These are phyloP conservation scores for Ciconia stormi DNA, from an alignment of 2,113 vertebrate species.

Conservation along the genomic window DNA sequence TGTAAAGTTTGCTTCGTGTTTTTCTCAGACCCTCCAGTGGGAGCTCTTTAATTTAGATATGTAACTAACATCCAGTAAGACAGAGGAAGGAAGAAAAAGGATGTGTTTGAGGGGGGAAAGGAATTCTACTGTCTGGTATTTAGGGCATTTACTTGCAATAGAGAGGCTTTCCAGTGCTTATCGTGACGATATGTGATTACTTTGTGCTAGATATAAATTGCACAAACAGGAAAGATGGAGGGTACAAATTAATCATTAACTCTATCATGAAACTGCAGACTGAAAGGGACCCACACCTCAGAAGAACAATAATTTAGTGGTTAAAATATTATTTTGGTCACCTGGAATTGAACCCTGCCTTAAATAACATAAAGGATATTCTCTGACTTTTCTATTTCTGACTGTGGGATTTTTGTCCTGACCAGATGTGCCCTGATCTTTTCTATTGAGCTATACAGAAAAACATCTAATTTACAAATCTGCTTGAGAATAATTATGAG, in stretches of 20 bases:
- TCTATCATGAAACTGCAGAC: not conserved
- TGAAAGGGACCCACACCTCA: not conserved
- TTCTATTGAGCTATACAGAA: not conserved
- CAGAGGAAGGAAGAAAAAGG: not conserved
- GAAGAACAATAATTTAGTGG: not conserved
- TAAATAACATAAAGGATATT: not conserved
- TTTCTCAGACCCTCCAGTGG: not conserved
- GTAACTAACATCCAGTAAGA: not conserved
- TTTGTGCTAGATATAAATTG: not conserved
- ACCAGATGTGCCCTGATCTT: not conserved
- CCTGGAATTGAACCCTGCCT: not conserved
- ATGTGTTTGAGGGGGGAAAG: not conserved
- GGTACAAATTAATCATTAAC: not conserved
- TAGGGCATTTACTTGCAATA: not conserved
- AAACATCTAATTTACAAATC: not conserved
- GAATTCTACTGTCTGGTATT: not conserved
- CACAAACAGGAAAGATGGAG: not conserved
- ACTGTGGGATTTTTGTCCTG: not conserved
- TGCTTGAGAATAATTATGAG: not conserved
- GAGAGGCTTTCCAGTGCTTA: not conserved
- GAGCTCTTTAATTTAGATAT: not conserved
- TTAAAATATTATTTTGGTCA: not conserved
- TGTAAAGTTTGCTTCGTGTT: not conserved
- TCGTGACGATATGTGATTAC: not conserved
- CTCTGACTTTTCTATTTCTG: not conserved